A percentile compares a stretch with the other conserved stretches of the same genome.
Conservation (phyloP, 1,140 invertebrate genomes). For the Drosophila repleta region DNA sequence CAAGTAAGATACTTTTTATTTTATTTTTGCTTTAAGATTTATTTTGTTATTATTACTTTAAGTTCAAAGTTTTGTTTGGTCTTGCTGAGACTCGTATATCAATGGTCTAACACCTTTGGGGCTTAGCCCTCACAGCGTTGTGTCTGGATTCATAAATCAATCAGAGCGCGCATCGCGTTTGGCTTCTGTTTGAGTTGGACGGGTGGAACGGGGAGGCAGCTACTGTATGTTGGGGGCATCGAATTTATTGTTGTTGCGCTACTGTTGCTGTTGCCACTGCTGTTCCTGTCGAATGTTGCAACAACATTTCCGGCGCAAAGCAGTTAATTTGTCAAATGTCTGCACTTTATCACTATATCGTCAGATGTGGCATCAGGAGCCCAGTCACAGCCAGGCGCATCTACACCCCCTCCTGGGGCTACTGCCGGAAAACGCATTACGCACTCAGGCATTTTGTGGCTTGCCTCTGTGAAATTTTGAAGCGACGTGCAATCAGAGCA, state of each 20-base stretch:
- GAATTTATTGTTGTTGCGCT: constrained; percentile 20
- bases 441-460: constrained; percentile 73
- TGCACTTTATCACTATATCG: constrained; percentile 82
- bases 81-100: constrained; percentile 10
- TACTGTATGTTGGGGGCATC: neutral
- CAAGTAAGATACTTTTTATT: constrained; percentile 68
- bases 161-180: constrained; percentile 23
- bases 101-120: constrained; percentile 34
- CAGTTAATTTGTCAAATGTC: constrained; percentile 83
- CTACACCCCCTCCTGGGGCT: constrained; percentile 2
- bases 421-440: constrained; percentile 67
- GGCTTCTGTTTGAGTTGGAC: constrained; percentile 23
- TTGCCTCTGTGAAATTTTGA: constrained; percentile 74
- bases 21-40: constrained; percentile 29
- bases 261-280: constrained; percentile 7
- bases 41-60: constrained; percentile 16
- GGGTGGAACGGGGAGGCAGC: neutral
- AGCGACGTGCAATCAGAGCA: constrained; percentile 79
- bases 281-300: constrained; percentile 57
- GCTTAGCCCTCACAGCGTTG: constrained; percentile 25
- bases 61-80: constrained; percentile 4
- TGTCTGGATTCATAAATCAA: constrained; percentile 54
- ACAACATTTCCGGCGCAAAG: constrained; percentile 77
- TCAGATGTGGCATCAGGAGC: constrained; percentile 29
- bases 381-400: neutral